Conservation (phyloP, 1,140 invertebrate genomes). For the Hirudo medicinalis region DNA sequence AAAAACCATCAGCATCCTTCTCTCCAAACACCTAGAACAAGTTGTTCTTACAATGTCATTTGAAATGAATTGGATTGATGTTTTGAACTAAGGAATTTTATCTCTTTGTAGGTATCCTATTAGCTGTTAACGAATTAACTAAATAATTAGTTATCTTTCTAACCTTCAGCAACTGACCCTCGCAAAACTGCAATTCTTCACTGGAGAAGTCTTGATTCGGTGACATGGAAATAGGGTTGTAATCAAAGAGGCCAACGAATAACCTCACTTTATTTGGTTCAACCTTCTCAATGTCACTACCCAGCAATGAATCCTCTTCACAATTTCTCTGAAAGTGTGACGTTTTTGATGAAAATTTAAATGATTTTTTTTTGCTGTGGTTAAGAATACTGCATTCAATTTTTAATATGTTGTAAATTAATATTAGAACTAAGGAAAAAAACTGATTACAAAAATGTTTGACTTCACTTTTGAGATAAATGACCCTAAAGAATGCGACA, state of each 20-base stretch:
- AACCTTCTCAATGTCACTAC: constrained; percentile 5
- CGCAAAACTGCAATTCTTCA: constrained; percentile 88
- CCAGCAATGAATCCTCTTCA: constrained; percentile 4
- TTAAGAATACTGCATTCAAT: too few species aligned
- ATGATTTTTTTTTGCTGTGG: too few species aligned
- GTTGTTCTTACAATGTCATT: background rate
- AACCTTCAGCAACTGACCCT: constrained; percentile 92
- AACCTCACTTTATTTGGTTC: constrained; percentile 44
- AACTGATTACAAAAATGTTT: too few species aligned
- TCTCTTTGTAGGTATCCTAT: background rate
- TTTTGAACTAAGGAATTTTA: background rate
- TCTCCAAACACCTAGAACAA: constrained; percentile 74
- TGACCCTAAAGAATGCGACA: too few species aligned
- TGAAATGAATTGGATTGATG: background rate
- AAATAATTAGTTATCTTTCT: constrained; percentile 6
- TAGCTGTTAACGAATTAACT: background rate
- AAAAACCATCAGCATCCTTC: constrained; percentile 95
- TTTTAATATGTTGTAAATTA: too few species aligned
- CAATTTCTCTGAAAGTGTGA: background rate
- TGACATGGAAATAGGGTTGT: constrained; percentile 92
- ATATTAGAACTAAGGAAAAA: too few species aligned
- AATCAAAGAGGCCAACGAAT: constrained; percentile 90
- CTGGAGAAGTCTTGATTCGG: constrained; percentile 92
- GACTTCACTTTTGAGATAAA: too few species aligned
- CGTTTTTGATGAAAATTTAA: too few species aligned